Percentiles rank a stretch among this genome's conserved stretches.
Evolutionary conservation across 1,140 invertebrate species (phyloP).

Genomic region (Maniola jurtina): DNA sequence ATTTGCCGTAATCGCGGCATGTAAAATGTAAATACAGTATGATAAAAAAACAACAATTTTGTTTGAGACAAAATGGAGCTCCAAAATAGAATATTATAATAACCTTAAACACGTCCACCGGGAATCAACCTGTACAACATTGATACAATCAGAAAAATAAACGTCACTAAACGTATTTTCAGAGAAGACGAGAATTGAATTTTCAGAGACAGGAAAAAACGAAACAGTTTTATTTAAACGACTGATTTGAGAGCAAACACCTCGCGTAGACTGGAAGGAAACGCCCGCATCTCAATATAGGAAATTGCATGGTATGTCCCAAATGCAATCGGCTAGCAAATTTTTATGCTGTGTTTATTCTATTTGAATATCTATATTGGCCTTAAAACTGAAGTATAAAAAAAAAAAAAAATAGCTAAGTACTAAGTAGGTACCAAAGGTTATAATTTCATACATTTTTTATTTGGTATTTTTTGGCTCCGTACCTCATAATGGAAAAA

Average conservation of each 20-base stretch:
- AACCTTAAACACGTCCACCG: constrained; percentile 14
- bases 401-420: too few relatives aligned
- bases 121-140: constrained; percentile 26
- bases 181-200: constrained; percentile 60
- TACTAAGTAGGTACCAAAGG: too few relatives aligned
- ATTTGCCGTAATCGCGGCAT: too few relatives aligned
- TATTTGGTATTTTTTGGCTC: too few relatives aligned
- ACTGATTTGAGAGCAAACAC: constrained; percentile 74
- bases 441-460: too few relatives aligned
- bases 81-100: not conserved
- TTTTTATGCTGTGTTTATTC: constrained; percentile 2
- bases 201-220: constrained; percentile 60
- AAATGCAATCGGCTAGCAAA: constrained; percentile 7
- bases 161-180: constrained; percentile 58
- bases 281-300: constrained; percentile 57
- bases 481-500: too few relatives aligned
- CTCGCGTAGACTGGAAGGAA: constrained; percentile 46
- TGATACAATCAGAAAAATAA: constrained; percentile 52
- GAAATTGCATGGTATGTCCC: constrained; percentile 27
- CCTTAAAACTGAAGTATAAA: too few relatives aligned
- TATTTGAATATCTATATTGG: not conserved
- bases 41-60: too few relatives aligned
- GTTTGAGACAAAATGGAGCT: not conserved
- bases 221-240: constrained; percentile 72
- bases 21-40: too few relatives aligned